A percentile compares a stretch with the other conserved stretches of the same genome.
These are phyloP conservation scores for Sinelater perroti DNA, from an alignment of 2,888 invertebrate genomes.

Conservation along the genomic window DNA sequence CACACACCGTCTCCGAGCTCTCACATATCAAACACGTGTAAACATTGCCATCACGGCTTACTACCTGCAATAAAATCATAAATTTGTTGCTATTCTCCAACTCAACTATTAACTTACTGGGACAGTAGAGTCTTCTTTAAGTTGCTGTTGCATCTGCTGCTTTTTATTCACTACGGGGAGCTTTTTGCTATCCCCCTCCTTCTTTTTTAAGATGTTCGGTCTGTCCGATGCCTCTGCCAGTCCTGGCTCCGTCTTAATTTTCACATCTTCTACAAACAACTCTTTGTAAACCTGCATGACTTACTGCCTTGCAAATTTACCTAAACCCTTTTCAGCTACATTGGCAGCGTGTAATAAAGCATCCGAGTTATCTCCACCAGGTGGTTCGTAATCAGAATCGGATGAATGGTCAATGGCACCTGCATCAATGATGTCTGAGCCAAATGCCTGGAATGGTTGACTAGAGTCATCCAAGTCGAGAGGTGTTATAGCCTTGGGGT, in stretches of 20 bases:
- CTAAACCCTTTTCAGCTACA: slow-evolving; percentile 48
- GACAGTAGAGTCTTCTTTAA: slow-evolving; percentile 48
- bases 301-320: slow-evolving; percentile 25
- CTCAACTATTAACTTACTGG: slow-evolving; percentile 41
- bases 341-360: slow-evolving; percentile 48
- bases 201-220: slow-evolving; percentile 54
- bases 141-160: no score
- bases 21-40: slow-evolving; percentile 67
- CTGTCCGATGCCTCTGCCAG: slow-evolving; percentile 45
- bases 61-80: slow-evolving; percentile 39
- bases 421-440: slow-evolving; percentile 50
- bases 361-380: slow-evolving; percentile 42
- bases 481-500: slow-evolving; percentile 18
- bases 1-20: slow-evolving; percentile 57
- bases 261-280: slow-evolving; percentile 20
- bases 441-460: slow-evolving; percentile 43
- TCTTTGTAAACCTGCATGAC: neutral
- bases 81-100: neutral
- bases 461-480: slow-evolving; percentile 35
- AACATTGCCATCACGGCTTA: slow-evolving; percentile 57
- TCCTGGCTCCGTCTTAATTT: slow-evolving; percentile 50
- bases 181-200: slow-evolving; percentile 35
- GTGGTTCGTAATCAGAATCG: slow-evolving; percentile 55
- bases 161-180: slow-evolving; percentile 20
- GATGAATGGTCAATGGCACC: slow-evolving; percentile 55